These are phyloP conservation scores for Aurelia aurita DNA, from an alignment of 30 jellyfish, hydroid and myxozoan species.

Conservation along the genomic window DNA sequence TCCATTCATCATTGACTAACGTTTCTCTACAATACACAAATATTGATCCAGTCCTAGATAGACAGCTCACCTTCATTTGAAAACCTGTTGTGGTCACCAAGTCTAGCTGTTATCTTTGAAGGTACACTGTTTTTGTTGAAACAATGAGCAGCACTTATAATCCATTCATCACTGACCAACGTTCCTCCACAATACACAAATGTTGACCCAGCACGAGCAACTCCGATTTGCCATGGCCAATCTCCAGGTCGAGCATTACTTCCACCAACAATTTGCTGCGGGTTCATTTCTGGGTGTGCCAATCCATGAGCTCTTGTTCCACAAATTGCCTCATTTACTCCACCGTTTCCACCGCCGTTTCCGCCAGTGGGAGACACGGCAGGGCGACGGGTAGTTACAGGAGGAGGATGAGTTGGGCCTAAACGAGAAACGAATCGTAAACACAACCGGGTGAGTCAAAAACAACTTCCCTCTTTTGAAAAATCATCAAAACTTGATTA, in stretches of 20 bases:
- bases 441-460: not conserved
- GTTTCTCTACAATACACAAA: slow-evolving; percentile 56
- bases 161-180: slow-evolving; percentile 46
- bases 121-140: not conserved
- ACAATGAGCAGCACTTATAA: slow-evolving; percentile 70
- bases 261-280: slow-evolving; percentile 71
- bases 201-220: slow-evolving; percentile 42
- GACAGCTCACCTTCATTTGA: slow-evolving; percentile 63
- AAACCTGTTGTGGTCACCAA: slow-evolving; percentile 49
- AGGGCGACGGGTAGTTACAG: not conserved
- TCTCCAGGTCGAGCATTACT: slow-evolving; percentile 54
- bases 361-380: slow-evolving; percentile 6
- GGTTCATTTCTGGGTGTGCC: slow-evolving; percentile 52
- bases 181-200: slow-evolving; percentile 68
- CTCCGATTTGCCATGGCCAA: slow-evolving; percentile 79
- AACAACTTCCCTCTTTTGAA: no score
- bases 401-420: slow-evolving; percentile 14
- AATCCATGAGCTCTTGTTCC: slow-evolving; percentile 52
- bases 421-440: slow-evolving; percentile 34
- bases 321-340: slow-evolving; percentile 45
- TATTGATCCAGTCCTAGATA: slow-evolving; percentile 48
- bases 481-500: no score
- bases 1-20: slow-evolving; percentile 36
- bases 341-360: not conserved
- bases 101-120: slow-evolving; percentile 50